Percentiles rank a stretch among this genome's conserved stretches.
phyloP scores from a whole-genome alignment of 2,113 vertebrate species.

The Oplegnathus fasciatus region DNA sequence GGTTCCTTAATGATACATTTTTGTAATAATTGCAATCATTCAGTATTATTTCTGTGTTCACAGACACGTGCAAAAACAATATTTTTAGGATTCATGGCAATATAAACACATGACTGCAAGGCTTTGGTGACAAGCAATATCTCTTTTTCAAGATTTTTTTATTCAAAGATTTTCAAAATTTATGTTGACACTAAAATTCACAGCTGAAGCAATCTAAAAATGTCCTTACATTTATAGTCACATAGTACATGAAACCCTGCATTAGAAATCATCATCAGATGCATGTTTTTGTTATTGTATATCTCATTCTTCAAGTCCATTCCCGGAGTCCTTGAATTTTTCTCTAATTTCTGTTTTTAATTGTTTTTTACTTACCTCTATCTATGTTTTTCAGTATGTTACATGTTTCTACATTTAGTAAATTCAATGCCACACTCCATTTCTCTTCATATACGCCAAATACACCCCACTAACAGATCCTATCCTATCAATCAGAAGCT shows the following conservation, averaged over 20 bases:
- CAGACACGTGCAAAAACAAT: neutral
- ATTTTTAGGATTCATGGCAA: neutral
- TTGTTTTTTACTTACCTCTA: neutral
- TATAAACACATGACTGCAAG: neutral
- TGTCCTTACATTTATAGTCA: neutral
- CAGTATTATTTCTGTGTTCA: neutral
- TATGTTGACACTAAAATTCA: neutral
- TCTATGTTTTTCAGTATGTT: neutral
- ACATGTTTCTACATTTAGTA: neutral
- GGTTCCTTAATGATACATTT: neutral
- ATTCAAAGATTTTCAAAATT: neutral
- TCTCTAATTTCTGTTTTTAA: neutral
- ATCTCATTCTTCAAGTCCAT: neutral
- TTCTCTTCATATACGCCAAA: neutral
- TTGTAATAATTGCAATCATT: neutral
- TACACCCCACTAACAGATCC: slow-evolving; percentile 1
- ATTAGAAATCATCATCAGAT: neutral
- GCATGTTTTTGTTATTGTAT: neutral
- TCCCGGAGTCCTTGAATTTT: neutral
- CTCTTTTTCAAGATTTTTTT: neutral
- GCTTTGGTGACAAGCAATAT: neutral
- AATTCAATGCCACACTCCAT: neutral
- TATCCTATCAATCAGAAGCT: slow-evolving; percentile 27
- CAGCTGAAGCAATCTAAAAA: neutral
- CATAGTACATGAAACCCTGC: neutral